phyloP scores from a whole-genome alignment of 1,140 invertebrate species.

The Bombus impatiens region DNA sequence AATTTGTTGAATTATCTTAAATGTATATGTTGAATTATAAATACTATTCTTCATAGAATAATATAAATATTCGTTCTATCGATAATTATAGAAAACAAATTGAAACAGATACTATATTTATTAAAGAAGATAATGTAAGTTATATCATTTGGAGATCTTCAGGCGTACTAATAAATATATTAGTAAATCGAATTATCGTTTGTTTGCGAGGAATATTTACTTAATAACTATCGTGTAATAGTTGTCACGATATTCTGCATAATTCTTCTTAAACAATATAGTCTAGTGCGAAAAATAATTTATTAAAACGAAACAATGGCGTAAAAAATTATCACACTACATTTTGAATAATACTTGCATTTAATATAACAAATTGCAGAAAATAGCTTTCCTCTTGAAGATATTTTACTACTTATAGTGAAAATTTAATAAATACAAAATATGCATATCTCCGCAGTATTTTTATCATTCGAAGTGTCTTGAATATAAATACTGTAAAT shows the following conservation, averaged over 20 bases:
- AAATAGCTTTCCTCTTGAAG: slow-evolving; percentile 26
- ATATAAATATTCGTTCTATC: slow-evolving; percentile 36
- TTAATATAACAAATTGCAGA: slow-evolving; percentile 1
- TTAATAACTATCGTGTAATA: not conserved
- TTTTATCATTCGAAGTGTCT: slow-evolving; percentile 47
- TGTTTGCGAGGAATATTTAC: not conserved
- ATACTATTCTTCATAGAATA: slow-evolving; percentile 32
- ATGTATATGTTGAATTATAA: not conserved
- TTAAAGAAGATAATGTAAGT: not conserved
- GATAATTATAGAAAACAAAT: not conserved
- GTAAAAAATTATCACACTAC: slow-evolving; percentile 14
- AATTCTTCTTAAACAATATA: not conserved
- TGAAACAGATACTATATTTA: slow-evolving; percentile 41
- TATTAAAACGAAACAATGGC: slow-evolving; percentile 21
- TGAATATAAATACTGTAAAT: slow-evolving; percentile 45
- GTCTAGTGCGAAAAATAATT: slow-evolving; percentile 13
- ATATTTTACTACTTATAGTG: slow-evolving; percentile 44
- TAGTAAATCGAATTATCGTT: not conserved
- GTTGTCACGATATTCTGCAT: not conserved
- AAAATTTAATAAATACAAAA: slow-evolving; percentile 51
- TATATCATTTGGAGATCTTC: not conserved
- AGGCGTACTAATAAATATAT: slow-evolving; percentile 1
- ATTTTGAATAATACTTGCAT: slow-evolving; percentile 11
- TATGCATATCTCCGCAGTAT: slow-evolving; percentile 45
- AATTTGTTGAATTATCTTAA: slow-evolving; percentile 30